Conservation (phyloP, 2,888 invertebrate genomes). For the Didymodactylos carnosus region DNA sequence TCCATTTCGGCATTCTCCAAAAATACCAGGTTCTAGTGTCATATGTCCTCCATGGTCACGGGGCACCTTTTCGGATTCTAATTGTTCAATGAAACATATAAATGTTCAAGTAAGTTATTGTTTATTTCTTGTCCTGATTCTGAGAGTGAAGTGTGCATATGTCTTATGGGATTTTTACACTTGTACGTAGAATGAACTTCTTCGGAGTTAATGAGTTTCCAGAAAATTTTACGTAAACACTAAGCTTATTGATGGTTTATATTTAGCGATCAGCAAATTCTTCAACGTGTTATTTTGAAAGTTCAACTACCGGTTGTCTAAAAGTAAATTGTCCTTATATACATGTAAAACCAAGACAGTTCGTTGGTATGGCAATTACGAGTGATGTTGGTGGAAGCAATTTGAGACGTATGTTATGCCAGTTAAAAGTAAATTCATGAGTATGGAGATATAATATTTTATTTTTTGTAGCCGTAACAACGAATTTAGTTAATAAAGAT, state of each 20-base stretch:
- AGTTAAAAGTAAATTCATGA: not conserved
- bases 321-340: not conserved
- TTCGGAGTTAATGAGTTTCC: no score
- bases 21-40: not conserved
- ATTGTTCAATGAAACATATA: not conserved
- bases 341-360: not conserved
- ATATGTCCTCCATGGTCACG: not conserved
- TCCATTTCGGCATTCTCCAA: not conserved
- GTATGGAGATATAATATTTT: not conserved
- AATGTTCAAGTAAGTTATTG: not conserved
- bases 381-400: no score
- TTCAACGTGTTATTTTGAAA: not conserved
- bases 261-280: not conserved
- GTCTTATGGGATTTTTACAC: no score
- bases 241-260: no score
- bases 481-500: not conserved
- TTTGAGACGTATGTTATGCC: no score
- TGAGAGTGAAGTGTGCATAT: no score
- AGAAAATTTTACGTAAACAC: no score
- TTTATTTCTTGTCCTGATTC: no score
- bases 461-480: not conserved
- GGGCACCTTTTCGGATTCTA: not conserved
- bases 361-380: no score
- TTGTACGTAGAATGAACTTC: no score
- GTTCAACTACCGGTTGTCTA: not conserved